Evolutionary conservation across 2,113 vertebrate genomes (phyloP).

Genomic region (cattle (Bos taurus)): ARS-UCD2.0 NC_037347.1:43501001-43501500

Average conservation of each 20-base stretch:
- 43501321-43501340: not conserved
- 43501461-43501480: not conserved
- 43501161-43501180: not conserved
- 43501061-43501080: not conserved
- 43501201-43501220: not conserved
- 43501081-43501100: not conserved
- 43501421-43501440: not conserved
- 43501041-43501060: not conserved
- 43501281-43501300: not conserved
- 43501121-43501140: not conserved
- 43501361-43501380: not conserved
- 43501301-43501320: not conserved
- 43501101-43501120: not conserved
- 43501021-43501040: not conserved
- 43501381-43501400: not conserved
- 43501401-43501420: not conserved
- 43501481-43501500: not conserved
- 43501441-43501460: accelerated
- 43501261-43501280: not conserved
- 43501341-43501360: not conserved
- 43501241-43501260: not conserved
- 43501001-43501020: not conserved
- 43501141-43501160: not conserved
- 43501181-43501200: not conserved
- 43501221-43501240: not conserved